Conservation (phyloP, 2,113 vertebrate genomes). For the Elanoides forficatus region DNA sequence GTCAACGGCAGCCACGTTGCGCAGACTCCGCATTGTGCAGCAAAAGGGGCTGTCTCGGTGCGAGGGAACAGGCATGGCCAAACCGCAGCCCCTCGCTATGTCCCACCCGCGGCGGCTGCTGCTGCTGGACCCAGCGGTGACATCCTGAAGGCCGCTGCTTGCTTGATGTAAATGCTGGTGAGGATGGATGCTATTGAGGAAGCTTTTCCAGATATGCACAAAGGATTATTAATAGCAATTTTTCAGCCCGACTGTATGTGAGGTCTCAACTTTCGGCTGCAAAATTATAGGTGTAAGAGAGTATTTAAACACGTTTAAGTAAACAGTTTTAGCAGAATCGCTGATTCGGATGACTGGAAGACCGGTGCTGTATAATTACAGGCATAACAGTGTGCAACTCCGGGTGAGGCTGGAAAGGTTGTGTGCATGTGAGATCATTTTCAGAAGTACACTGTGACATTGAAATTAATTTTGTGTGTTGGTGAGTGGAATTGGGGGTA, state of each 20-base stretch:
- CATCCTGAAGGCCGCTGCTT: fast-evolving
- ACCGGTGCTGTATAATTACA: fast-evolving
- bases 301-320: neutral
- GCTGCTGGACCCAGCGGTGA: fast-evolving
- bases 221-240: neutral
- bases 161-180: fast-evolving
- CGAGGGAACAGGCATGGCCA: neutral
- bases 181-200: fast-evolving
- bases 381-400: fast-evolving
- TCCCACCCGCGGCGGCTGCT: fast-evolving
- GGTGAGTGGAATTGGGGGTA: neutral
- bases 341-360: neutral
- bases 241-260: neutral
- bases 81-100: fast-evolving
- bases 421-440: fast-evolving
- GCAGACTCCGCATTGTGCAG: fast-evolving
- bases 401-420: neutral
- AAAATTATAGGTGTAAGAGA: neutral
- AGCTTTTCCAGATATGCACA: neutral
- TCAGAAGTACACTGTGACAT: neutral
- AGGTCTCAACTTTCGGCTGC: neutral
- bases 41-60: fast-evolving
- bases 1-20: fast-evolving
- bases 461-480: neutral
- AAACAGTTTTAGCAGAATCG: fast-evolving